Conservation (phyloP, 2,888 invertebrate genomes). For the Synanthedon vespiformis region DNA sequence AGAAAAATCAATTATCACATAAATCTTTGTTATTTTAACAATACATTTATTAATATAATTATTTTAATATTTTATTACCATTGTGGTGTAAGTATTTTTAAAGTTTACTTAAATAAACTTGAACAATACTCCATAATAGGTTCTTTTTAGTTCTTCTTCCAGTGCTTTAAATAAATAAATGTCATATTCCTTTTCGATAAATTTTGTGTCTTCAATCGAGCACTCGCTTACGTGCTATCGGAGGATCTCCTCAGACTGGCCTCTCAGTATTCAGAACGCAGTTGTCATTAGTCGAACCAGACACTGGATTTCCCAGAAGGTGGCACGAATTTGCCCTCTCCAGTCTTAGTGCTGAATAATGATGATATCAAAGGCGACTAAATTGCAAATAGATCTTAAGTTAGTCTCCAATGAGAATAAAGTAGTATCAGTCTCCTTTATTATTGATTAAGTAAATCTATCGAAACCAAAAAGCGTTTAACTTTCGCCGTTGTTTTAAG, state of each 20-base stretch:
- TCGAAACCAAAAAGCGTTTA: slow-evolving; percentile 44
- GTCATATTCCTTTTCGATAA: too few relatives aligned
- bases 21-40: too few relatives aligned
- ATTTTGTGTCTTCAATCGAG: too few relatives aligned
- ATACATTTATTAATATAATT: too few relatives aligned
- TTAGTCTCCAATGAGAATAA: background rate
- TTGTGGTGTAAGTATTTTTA: too few relatives aligned
- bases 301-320: slow-evolving; percentile 54
- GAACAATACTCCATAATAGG: too few relatives aligned
- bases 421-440: background rate
- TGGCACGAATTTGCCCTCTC: slow-evolving; percentile 35
- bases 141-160: too few relatives aligned
- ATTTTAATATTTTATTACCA: too few relatives aligned
- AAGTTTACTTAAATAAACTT: too few relatives aligned
- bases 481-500: slow-evolving; percentile 63
- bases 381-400: slow-evolving; percentile 26
- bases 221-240: too few relatives aligned
- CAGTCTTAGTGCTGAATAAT: slow-evolving; percentile 44
- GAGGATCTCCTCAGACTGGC: slow-evolving; percentile 6
- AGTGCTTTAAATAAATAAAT: too few relatives aligned
- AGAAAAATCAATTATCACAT: too few relatives aligned
- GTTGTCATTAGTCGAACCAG: slow-evolving; percentile 58
- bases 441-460: slow-evolving; percentile 8
- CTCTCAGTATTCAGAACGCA: slow-evolving; percentile 58
- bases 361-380: slow-evolving; percentile 39